phyloP scores from a whole-genome alignment of 1,140 invertebrate genomes.

The Pygmarrhopalites habei region DNA sequence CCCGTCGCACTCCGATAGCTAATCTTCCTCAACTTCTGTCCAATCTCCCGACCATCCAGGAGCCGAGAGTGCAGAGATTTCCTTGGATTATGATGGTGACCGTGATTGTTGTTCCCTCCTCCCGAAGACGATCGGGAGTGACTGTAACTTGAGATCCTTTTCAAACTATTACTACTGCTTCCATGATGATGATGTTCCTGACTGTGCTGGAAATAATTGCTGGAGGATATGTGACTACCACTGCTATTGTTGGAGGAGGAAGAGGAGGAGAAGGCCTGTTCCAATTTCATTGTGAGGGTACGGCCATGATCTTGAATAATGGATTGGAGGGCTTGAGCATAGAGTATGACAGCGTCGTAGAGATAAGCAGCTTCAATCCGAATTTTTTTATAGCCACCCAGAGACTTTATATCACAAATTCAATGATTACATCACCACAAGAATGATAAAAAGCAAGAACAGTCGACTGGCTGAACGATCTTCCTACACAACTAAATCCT shows the following conservation, averaged over 20 bases:
- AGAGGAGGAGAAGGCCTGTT: neutral
- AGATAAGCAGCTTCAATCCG: slow-evolving; percentile 78
- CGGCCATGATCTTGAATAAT: slow-evolving; percentile 51
- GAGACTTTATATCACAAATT: no score
- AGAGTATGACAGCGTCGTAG: slow-evolving; percentile 82
- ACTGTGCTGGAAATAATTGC: neutral
- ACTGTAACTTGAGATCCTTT: neutral
- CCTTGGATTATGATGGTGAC: neutral
- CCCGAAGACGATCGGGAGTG: neutral
- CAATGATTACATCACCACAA: no score
- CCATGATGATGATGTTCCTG: neutral
- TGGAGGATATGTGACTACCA: neutral
- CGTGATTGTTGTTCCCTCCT: neutral
- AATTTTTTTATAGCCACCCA: slow-evolving; percentile 65
- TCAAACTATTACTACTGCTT: neutral
- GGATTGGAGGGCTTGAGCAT: slow-evolving; percentile 63
- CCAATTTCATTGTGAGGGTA: no score
- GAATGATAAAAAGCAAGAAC: no score
- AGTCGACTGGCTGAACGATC: no score
- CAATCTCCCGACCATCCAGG: slow-evolving; percentile 27
- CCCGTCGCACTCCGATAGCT: slow-evolving; percentile 79
- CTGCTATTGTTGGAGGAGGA: neutral
- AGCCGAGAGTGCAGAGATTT: neutral
- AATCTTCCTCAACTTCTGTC: slow-evolving; percentile 26
- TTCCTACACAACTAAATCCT: no score